Conservation (phyloP, 2,113 vertebrate genomes). For the Kryptolebias marmoratus region DNA sequence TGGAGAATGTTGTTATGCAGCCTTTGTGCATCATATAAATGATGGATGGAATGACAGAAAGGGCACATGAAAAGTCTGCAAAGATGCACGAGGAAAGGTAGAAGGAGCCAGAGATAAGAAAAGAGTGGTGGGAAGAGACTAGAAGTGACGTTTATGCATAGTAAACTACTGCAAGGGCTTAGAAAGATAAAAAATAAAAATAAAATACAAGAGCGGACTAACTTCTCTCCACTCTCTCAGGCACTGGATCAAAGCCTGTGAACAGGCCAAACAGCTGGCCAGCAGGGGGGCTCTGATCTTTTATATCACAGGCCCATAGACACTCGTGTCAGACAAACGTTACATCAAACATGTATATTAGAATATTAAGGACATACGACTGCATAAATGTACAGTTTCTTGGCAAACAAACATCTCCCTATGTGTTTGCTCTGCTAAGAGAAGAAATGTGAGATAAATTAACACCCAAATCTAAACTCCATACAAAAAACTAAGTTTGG, state of each 20-base stretch:
- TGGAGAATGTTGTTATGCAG: slow-evolving; percentile 22
- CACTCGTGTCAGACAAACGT: slow-evolving; percentile 11
- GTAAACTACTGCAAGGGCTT: not conserved
- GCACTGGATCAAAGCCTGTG: slow-evolving; percentile 39
- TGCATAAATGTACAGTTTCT: not conserved
- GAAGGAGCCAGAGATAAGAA: not conserved
- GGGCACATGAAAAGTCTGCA: not conserved
- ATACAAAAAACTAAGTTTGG: not conserved
- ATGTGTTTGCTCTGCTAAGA: not conserved
- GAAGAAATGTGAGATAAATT: not conserved
- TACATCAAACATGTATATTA: slow-evolving; percentile 10
- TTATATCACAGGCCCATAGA: slow-evolving; percentile 36
- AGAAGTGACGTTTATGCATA: not conserved
- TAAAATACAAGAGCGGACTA: not conserved
- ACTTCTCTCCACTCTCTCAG: slow-evolving; percentile 12
- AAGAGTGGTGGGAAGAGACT: not conserved
- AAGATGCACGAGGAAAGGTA: not conserved
- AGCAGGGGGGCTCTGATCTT: slow-evolving; percentile 47
- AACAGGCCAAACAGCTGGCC: slow-evolving; percentile 34
- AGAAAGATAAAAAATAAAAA: not conserved
- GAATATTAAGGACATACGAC: slow-evolving; percentile 14
- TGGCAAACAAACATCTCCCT: not conserved
- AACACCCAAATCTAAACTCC: too few species aligned
- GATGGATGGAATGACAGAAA: not conserved
- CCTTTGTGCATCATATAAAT: slow-evolving; percentile 6